These are phyloP conservation scores for Mechanitis mazaeus DNA, from an alignment of 2,888 invertebrate species.

Conservation along the genomic window DNA sequence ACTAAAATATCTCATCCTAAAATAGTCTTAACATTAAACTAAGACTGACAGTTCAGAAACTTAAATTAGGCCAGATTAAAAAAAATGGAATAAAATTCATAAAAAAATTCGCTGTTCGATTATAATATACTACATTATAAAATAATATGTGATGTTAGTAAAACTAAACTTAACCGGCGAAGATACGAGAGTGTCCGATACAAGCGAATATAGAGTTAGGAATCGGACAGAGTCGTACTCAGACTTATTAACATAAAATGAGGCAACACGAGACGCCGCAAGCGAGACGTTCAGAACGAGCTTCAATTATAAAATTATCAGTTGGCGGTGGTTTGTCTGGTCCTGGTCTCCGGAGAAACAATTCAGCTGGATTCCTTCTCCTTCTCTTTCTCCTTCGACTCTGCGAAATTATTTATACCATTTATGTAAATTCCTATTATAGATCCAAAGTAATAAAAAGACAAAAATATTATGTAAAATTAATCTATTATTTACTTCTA, in stretches of 20 bases:
- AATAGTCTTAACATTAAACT: conserved; percentile 73
- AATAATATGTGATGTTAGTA: conserved; percentile 49
- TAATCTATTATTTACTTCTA: too few species aligned
- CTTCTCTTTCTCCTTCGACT: conserved; percentile 82
- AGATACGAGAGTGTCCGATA: conserved; percentile 38
- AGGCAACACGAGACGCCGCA: conserved; percentile 58
- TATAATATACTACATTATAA: conserved; percentile 37
- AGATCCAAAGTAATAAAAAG: not conserved
- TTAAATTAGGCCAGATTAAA: conserved; percentile 71
- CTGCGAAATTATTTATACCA: conserved; percentile 57
- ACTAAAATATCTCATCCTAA: conserved; percentile 77
- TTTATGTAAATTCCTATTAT: not conserved
- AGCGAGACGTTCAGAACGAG: conserved; percentile 35
- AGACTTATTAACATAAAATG: conserved; percentile 56
- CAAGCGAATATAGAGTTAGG: conserved; percentile 2
- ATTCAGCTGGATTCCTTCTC: conserved; percentile 84
- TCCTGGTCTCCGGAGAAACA: conserved; percentile 61
- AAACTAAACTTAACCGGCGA: conserved; percentile 54
- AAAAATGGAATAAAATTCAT: conserved; percentile 52
- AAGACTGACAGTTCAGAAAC: conserved; percentile 62
- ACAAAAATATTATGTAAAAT: not conserved
- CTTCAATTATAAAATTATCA: conserved; percentile 71
- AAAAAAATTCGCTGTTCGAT: conserved; percentile 63
- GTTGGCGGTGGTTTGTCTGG: conserved; percentile 75
- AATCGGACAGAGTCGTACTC: conserved; percentile 54